These are phyloP conservation scores for Imbricaverruca yamaguchii DNA, from an alignment of 2,888 invertebrate genomes.

Conservation along the genomic window DNA sequence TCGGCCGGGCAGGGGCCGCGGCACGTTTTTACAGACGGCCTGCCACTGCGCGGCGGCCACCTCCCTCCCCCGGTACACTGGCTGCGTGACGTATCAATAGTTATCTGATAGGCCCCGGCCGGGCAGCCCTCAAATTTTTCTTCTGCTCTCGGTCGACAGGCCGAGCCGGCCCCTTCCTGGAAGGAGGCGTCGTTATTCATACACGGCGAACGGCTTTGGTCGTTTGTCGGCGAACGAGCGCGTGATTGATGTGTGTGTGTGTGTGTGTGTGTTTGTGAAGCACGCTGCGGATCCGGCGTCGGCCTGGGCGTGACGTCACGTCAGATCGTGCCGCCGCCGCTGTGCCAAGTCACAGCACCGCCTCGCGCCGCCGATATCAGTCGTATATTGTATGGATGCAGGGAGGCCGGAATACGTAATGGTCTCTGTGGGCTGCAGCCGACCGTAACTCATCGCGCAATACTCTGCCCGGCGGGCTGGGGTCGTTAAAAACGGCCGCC, in stretches of 20 bases:
- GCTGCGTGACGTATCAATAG: slow-evolving; percentile 14
- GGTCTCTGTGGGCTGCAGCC: slow-evolving; percentile 28
- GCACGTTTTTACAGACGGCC: background rate
- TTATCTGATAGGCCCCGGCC: background rate
- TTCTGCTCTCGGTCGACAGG: background rate
- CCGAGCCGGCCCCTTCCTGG: background rate
- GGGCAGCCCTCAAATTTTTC: background rate
- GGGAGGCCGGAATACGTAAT: slow-evolving; percentile 17
- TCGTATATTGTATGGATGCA: slow-evolving; percentile 5
- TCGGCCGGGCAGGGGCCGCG: background rate
- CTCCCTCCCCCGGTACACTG: background rate
- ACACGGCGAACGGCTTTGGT: background rate
- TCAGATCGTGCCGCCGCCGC: background rate
- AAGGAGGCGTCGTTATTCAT: background rate
- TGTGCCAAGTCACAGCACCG: background rate
- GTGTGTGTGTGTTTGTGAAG: too few species aligned
- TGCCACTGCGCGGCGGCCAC: background rate
- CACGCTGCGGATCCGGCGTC: background rate
- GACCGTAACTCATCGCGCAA: slow-evolving; percentile 29
- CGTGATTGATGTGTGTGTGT: background rate
- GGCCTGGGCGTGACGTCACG: background rate
- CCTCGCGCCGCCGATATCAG: slow-evolving; percentile 20
- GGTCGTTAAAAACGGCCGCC: slow-evolving; percentile 25
- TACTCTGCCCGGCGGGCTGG: slow-evolving; percentile 23
- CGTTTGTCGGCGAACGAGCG: background rate